phyloP scores from a whole-genome alignment of 2,888 invertebrate species.

The Melieria picta region DNA sequence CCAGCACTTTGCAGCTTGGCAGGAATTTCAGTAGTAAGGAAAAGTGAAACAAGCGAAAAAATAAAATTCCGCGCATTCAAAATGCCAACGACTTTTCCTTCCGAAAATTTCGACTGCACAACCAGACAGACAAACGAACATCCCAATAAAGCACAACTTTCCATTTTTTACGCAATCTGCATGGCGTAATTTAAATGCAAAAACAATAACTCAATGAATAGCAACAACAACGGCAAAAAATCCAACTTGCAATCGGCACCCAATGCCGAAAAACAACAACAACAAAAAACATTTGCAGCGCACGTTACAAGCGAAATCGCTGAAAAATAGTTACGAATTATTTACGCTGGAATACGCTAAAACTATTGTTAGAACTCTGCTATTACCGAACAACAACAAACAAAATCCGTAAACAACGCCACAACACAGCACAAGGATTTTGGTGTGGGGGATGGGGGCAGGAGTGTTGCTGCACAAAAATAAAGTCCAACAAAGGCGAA shows the following conservation, averaged over 20 bases:
- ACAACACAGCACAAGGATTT: background rate
- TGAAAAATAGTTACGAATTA: background rate
- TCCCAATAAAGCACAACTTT: too few relatives aligned
- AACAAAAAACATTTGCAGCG: background rate
- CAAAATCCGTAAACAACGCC: conserved; percentile 1
- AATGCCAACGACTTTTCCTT: too few relatives aligned
- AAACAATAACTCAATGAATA: too few relatives aligned
- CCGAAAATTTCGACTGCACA: too few relatives aligned
- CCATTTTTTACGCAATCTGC: too few relatives aligned
- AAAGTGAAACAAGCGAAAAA: too few relatives aligned
- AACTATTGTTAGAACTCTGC: background rate
- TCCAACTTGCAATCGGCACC: background rate
- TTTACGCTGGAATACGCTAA: background rate
- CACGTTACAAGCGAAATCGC: background rate
- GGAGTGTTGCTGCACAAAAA: background rate
- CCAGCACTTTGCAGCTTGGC: too few relatives aligned
- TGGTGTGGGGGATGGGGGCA: background rate
- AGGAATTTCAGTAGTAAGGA: too few relatives aligned
- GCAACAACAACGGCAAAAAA: too few relatives aligned
- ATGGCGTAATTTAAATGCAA: too few relatives aligned
- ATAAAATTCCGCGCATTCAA: too few relatives aligned
- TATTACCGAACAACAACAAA: background rate
- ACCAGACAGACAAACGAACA: too few relatives aligned
- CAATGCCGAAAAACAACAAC: background rate
- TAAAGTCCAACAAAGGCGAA: background rate